These are phyloP conservation scores for Carcinoscorpius rotundicauda DNA, from an alignment of 1,140 invertebrate species.

Conservation along the genomic window DNA sequence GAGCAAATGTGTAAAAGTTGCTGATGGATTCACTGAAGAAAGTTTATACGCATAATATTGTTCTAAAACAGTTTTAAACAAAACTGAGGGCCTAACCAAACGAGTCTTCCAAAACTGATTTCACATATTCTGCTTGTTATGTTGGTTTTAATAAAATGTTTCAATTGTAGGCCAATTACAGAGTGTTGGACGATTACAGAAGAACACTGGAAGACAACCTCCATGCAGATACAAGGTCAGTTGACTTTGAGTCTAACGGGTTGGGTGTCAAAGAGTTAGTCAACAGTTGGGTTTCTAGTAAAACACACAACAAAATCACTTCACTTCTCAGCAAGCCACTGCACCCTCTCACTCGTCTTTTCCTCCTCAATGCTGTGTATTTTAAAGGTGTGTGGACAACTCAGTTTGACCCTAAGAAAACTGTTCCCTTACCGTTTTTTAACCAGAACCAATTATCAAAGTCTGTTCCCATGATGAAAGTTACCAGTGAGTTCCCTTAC, in stretches of 20 bases:
- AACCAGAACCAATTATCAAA: slow-evolving; percentile 31
- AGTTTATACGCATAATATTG: too few species aligned
- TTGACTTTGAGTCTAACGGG: slow-evolving; percentile 39
- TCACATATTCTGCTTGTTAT: slow-evolving; percentile 3
- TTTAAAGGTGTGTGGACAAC: slow-evolving; percentile 62
- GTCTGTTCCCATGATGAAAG: slow-evolving; percentile 51
- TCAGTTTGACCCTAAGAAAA: slow-evolving; percentile 46
- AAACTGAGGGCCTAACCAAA: too few species aligned
- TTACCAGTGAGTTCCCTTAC: slow-evolving; percentile 43
- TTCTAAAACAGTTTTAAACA: too few species aligned
- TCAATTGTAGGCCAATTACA: slow-evolving; percentile 14
- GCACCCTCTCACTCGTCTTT: slow-evolving; percentile 41
- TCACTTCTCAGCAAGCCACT: slow-evolving; percentile 41
- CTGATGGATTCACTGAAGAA: too few species aligned
- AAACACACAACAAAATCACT: slow-evolving; percentile 50
- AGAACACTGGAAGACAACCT: not conserved
- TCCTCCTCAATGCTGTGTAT: slow-evolving; percentile 63
- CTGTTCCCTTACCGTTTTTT: slow-evolving; percentile 33
- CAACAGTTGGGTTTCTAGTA: slow-evolving; percentile 51
- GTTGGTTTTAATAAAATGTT: slow-evolving; percentile 17
- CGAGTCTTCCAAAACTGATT: too few species aligned
- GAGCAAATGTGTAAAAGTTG: slow-evolving; percentile 3
- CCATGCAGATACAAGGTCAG: not conserved
- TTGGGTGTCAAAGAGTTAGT: slow-evolving; percentile 37
- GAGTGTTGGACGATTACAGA: slow-evolving; percentile 25